Conservation (phyloP, 2,113 vertebrate genomes). For the Rhea pennata region DNA sequence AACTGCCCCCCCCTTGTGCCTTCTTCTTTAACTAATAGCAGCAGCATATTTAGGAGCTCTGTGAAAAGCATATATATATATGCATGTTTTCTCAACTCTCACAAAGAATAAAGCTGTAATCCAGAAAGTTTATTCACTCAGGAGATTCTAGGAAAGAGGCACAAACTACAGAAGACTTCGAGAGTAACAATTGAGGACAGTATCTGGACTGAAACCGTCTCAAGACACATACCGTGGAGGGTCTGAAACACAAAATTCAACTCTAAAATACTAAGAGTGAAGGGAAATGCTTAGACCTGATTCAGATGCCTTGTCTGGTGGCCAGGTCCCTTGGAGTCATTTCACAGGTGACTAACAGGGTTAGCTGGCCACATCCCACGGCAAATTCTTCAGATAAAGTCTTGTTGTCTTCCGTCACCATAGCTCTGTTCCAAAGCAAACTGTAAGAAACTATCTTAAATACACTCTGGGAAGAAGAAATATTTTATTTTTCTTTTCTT, state of each 20-base stretch:
- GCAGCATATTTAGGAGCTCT: rapidly evolving
- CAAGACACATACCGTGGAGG: background rate
- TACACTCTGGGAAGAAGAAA: background rate
- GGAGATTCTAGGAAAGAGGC: background rate
- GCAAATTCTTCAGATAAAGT: background rate
- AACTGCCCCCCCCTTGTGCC: background rate
- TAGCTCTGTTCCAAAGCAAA: conserved; percentile 23
- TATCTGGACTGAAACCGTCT: background rate
- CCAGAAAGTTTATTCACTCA: background rate
- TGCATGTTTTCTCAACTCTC: background rate
- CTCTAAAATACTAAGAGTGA: background rate
- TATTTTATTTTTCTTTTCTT: background rate
- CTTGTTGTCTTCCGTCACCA: conserved; percentile 10
- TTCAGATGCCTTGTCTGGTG: background rate
- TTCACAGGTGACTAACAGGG: background rate
- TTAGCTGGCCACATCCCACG: background rate
- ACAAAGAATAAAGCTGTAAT: background rate
- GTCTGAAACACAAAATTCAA: background rate
- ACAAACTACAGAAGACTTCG: background rate
- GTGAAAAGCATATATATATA: background rate
- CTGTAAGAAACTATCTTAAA: background rate
- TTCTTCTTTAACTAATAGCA: background rate
- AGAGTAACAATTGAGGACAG: background rate
- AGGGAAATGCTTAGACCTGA: background rate
- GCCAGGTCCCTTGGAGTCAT: rapidly evolving